Base-by-base conservation (phyloP, 2,888 invertebrate species). In the Polyommatus iphigenia region DNA sequence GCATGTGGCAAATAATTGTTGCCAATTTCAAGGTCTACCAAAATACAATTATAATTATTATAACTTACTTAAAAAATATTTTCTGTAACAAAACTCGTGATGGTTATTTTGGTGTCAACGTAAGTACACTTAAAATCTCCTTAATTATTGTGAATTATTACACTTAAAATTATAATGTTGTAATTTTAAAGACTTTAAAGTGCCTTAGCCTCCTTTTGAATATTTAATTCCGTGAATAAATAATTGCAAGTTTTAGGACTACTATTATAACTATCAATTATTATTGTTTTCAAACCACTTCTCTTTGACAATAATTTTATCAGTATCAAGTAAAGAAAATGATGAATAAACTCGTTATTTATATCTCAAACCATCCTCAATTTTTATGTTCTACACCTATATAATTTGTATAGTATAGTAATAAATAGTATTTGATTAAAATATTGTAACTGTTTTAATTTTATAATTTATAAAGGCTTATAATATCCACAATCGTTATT, bases 391-490 rank as follows among this genome's bases (percentile, higher is more conserved):
- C 10, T 13, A 62, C 62, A 62, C 62, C 20, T 5, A 24, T 10
- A 59, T 3, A 20, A 24, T 62, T 24, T 72, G 41, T 41, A 72
- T 73, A 46, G 46, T 46, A 41, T 41, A 46, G 46, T 13, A 20
- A 46, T 46, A 75, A 20, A 46, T 46, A 75, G 75, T 54, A 75
- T 72, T 72, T 24, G 20, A 54, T 72, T 15, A 13, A 24, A 72
- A 46, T 75, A 75, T 75, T 50, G 13, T 46, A 75, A 54, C 54
- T 54, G 75, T 75, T 54, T 75, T 54, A 50, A 75, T 67, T 29
- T 29, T 75, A 41, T 75, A 75, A 75, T 54, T 75, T 75, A 75
- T 75, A 54, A 75, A 75, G 29, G 75, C 50, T 54, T 75, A 15
- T 75, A 50, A 32, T 67, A 32, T 29, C 15, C 18, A 24, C 7